Percentiles rank a stretch among this genome's conserved stretches.
phyloP scores from a whole-genome alignment of 2,888 invertebrate genomes.

The Chrysomela aeneicollis region DNA sequence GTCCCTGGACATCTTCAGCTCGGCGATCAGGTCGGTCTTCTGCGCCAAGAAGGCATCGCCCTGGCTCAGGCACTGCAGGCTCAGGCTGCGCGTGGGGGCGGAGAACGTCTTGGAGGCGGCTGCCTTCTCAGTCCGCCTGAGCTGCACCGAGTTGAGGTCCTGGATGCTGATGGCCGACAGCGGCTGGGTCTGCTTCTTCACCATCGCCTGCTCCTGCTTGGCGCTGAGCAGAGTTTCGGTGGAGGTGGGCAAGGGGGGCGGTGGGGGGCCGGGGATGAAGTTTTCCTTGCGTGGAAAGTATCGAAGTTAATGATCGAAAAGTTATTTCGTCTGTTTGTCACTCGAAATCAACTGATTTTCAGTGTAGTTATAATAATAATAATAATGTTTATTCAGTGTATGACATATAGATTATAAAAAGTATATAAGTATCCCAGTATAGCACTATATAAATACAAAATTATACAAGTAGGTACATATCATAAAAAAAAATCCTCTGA shows the following conservation, averaged over 20 bases:
- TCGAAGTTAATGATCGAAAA: no score
- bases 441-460: no score
- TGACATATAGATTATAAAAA: no score
- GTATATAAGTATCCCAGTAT: no score
- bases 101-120: slow-evolving; percentile 83
- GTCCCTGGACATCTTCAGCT: slow-evolving; percentile 90
- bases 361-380: no score
- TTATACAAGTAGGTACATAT: no score
- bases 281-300: slow-evolving; percentile 11
- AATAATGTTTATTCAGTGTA: no score
- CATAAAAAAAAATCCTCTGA: no score
- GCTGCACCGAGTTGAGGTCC: slow-evolving; percentile 83
- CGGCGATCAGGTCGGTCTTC: slow-evolving; percentile 89
- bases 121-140: slow-evolving; percentile 78
- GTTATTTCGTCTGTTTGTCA: no score
- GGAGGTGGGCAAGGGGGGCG: slow-evolving; percentile 57
- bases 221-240: slow-evolving; percentile 4
- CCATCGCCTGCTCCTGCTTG: slow-evolving; percentile 41
- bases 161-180: slow-evolving; percentile 88
- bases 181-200: slow-evolving; percentile 73
- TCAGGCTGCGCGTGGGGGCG: slow-evolving; percentile 79
- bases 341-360: no score
- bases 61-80: slow-evolving; percentile 73
- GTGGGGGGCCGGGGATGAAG: slow-evolving; percentile 62
- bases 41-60: slow-evolving; percentile 76